Percentiles rank a stretch among this genome's conserved stretches.
Conservation (phyloP, 2,888 invertebrate species). For the Pachycephus smyrnensis region DNA sequence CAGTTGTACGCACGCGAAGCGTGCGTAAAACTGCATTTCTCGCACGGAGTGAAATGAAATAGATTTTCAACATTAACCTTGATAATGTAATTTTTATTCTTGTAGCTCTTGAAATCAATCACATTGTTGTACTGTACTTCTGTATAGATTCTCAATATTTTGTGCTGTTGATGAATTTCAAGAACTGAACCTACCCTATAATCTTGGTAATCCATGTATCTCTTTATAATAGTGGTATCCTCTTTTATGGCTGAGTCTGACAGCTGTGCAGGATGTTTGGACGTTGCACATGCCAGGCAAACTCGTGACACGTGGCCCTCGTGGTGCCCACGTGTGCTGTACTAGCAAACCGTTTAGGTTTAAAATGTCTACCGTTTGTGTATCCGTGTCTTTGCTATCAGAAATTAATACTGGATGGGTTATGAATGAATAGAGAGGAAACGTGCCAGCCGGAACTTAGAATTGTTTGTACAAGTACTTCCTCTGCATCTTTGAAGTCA, state of each 20-base stretch:
- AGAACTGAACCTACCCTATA: neutral
- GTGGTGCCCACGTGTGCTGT: neutral
- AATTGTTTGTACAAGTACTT: neutral
- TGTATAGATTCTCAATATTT: neutral
- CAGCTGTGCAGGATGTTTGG: neutral
- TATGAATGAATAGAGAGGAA: neutral
- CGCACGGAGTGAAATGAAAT: too few species aligned
- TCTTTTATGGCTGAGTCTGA: neutral
- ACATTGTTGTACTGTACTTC: neutral
- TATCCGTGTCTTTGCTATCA: neutral
- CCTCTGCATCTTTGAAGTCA: neutral
- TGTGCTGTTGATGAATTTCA: neutral
- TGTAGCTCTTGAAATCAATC: neutral
- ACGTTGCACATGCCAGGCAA: neutral
- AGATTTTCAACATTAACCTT: neutral
- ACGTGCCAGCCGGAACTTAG: neutral
- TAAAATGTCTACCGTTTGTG: neutral
- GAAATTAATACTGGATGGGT: neutral
- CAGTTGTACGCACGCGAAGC: too few species aligned
- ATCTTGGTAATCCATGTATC: neutral
- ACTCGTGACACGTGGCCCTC: neutral
- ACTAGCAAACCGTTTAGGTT: neutral
- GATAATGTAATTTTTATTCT: neutral
- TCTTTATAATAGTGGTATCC: neutral
- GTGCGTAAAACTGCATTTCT: too few species aligned